phyloP scores from a whole-genome alignment of 2,797 vertebrate genomes.

The Paramormyrops hopkinsi region DNA sequence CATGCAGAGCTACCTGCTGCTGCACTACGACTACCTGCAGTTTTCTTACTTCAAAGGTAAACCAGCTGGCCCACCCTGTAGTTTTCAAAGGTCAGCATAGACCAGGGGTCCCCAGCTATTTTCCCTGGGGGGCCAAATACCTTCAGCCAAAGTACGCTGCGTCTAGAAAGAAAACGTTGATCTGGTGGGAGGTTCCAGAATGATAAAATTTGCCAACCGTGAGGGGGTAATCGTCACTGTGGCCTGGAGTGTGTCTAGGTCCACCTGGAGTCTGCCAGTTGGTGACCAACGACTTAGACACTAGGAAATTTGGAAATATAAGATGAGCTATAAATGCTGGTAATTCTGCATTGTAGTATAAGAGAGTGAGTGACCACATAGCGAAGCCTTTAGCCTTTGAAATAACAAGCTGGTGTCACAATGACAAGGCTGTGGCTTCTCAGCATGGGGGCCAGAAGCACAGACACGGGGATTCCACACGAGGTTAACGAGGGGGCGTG shows the following conservation, averaged over 20 bases:
- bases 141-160: background rate
- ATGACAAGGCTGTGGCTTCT: background rate
- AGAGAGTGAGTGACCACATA: background rate
- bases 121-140: background rate
- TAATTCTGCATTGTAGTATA: background rate
- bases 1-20: constrained; percentile 90
- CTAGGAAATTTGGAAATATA: background rate
- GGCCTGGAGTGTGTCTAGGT: background rate
- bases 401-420: background rate
- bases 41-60: constrained; percentile 89
- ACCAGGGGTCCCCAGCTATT: background rate
- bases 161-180: background rate
- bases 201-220: background rate
- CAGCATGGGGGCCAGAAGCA: background rate
- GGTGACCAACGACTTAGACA: background rate
- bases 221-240: background rate
- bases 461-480: background rate
- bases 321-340: background rate
- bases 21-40: constrained; percentile 93
- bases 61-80: background rate
- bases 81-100: background rate
- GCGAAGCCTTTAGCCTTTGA: background rate
- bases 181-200: background rate
- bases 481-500: background rate
- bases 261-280: background rate